A percentile compares a stretch with the other conserved stretches of the same genome.
These are phyloP conservation scores for Yoshiicerus persimilis DNA, from an alignment of 1,140 invertebrate genomes.

Conservation along the genomic window DNA sequence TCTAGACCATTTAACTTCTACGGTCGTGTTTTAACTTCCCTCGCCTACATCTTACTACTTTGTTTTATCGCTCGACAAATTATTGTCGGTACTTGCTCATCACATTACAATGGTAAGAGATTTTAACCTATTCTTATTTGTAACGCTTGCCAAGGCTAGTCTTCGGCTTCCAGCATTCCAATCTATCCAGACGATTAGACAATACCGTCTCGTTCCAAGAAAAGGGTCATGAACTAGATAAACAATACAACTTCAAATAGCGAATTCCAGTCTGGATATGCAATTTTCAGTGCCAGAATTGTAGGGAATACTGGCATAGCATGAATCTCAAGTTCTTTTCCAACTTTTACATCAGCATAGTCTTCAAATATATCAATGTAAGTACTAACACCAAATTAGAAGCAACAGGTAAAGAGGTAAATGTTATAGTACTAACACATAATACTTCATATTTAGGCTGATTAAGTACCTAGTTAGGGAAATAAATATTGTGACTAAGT, in stretches of 20 bases:
- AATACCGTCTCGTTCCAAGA: background rate
- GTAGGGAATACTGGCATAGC: background rate
- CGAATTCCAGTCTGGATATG: background rate
- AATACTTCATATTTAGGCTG: background rate
- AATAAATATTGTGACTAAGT: too few species aligned
- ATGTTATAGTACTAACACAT: background rate
- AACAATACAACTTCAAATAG: background rate
- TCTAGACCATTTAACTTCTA: background rate
- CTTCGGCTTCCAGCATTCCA: background rate
- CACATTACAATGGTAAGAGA: slow-evolving; percentile 11
- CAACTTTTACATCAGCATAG: background rate
- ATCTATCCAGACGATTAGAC: background rate
- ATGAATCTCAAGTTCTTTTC: background rate
- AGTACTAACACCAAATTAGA: background rate
- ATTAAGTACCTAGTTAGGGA: too few species aligned
- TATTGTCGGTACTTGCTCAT: slow-evolving; percentile 1
- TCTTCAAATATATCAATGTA: background rate
- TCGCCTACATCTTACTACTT: background rate
- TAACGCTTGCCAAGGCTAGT: background rate
- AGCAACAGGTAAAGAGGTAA: background rate
- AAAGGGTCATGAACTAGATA: background rate
- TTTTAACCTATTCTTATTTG: background rate
- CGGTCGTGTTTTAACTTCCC: background rate
- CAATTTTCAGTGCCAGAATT: background rate
- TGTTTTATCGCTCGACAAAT: background rate